Evolutionary conservation across 2,797 vertebrate genomes (phyloP), one percentile per base, ranked within the genome.

Genomic region (Artibeus lituratus): DNA sequence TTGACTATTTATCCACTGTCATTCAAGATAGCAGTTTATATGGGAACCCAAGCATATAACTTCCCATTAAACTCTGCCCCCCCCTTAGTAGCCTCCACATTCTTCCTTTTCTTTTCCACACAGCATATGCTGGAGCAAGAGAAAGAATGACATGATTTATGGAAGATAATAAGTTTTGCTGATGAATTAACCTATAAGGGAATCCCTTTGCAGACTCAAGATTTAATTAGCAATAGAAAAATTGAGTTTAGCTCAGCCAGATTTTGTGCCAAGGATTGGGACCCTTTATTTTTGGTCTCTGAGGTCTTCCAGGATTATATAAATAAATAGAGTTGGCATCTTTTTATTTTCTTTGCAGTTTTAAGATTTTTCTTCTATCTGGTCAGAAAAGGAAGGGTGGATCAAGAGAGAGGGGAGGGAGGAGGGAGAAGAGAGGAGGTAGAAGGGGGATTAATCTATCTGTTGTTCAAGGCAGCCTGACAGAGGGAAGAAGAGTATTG

Each of bases 401-500:
- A 91, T 90, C 95, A 91, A 97, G 96, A 94, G 87, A 93, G 51
- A 91, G 83, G 76, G 26, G 91, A 97, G 92, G 88, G 89, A 65
- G 96, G 93, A 96, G 39, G 93, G 29, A 57, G 89, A 86, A 81
- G 80, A 94, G 77, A 97, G 96, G 85, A 26, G 47, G 97, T 91
- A 94, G 85, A 82, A 89, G 84, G 12, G 96, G 96, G 98, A 98
- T 98, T 99, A 98, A 99, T 98, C 98, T 84, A 14, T 97, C 96
- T 98, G 98, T 98, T 98, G 97, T 98, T 98, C 97, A 97, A 98
- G 97, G 97, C 95, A 98, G 95, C 94, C 98, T 98, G 98, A 98
- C 98, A 98, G 97, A 97, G 95, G 96, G 98, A 98, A 98, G 98
- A 98, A 98, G 98, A 98, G 98, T 99, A 99, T 97, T 98, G 98